These are phyloP conservation scores for Bujurquina vittata DNA, from an alignment of 2,113 vertebrate species.

Conservation along the genomic window DNA sequence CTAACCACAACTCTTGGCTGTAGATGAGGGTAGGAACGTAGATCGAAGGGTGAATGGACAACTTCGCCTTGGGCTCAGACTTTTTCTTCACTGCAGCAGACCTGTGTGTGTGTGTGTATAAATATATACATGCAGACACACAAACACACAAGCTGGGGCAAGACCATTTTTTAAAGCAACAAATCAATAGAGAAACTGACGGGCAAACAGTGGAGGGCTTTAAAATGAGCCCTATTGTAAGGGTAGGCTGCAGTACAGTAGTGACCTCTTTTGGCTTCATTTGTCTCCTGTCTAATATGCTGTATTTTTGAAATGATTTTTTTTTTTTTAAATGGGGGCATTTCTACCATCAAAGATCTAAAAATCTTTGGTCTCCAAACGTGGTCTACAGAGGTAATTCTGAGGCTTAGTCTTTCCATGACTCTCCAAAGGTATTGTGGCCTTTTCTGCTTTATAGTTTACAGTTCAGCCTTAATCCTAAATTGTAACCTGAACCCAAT, in stretches of 20 bases:
- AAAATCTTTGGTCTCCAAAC: accelerated
- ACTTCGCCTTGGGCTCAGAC: background rate
- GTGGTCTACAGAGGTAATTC: background rate
- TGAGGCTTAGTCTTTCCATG: background rate
- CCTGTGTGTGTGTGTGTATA: background rate
- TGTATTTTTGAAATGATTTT: background rate
- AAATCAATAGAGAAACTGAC: too few species aligned
- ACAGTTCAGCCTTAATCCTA: background rate
- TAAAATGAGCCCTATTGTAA: background rate
- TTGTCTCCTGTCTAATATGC: background rate
- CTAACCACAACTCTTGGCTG: background rate
- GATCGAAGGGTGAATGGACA: background rate
- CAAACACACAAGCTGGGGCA: too few species aligned
- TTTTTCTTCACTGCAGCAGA: background rate
- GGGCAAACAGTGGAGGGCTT: background rate
- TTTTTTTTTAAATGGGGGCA: background rate
- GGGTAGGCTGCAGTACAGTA: background rate
- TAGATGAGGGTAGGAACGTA: background rate
- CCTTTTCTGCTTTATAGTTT: background rate
- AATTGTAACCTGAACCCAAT: background rate
- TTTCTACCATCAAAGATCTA: background rate
- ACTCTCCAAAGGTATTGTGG: background rate
- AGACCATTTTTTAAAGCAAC: too few species aligned
- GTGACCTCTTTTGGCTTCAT: background rate
- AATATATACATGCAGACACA: too few species aligned